Evolutionary conservation across 2,888 invertebrate genomes (phyloP).

Genomic region (Hyalella azteca): DNA sequence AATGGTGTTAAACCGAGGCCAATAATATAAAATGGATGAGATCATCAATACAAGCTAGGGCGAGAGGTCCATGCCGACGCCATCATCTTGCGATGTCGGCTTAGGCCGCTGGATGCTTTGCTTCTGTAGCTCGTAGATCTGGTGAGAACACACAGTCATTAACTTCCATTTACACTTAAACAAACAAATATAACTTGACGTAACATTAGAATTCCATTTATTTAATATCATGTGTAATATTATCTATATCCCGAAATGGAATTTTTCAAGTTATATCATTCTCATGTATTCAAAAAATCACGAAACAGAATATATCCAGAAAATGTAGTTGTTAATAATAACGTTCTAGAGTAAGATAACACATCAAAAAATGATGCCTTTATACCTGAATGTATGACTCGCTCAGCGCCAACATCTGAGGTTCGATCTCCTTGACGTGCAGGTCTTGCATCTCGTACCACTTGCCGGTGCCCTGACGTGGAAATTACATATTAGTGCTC

Average conservation of each 20-base stretch:
- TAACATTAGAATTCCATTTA: no score
- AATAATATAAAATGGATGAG: neutral
- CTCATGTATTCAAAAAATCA: no score
- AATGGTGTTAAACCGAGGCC: neutral
- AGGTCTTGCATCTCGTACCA: constrained; percentile 94
- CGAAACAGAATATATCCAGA: no score
- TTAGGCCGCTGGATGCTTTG: neutral
- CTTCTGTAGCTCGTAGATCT: constrained; percentile 32
- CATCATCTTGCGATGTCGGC: neutral
- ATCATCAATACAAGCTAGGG: neutral
- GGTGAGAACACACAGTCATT: neutral
- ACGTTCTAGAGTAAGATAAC: no score
- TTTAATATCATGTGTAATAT: no score
- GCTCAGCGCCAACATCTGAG: constrained; percentile 99
- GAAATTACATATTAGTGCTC: no score
- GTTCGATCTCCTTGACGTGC: constrained; percentile 96
- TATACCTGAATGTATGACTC: constrained; percentile 92
- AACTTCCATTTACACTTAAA: no score
- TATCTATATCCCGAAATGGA: no score
- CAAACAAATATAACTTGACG: no score
- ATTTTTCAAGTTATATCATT: no score
- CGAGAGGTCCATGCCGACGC: constrained; percentile 7
- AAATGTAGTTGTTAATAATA: no score
- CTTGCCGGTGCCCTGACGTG: constrained; percentile 76
- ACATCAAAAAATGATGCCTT: no score